Evolutionary conservation across 2,113 vertebrate species (phyloP).

Genomic region (Miniopterus natalensis): DNA sequence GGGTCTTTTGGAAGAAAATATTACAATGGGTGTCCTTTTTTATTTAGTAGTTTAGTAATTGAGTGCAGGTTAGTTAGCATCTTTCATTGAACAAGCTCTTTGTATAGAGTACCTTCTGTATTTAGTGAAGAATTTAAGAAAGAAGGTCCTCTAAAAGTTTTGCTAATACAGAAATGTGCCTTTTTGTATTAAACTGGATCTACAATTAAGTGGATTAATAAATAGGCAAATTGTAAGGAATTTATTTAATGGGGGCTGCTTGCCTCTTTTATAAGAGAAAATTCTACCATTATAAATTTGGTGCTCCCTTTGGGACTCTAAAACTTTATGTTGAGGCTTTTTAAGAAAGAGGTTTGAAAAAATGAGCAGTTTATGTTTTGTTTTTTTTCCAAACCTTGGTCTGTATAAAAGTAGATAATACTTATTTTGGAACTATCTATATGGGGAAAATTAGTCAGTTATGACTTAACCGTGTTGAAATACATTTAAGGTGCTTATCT

Average conservation of each 20-base stretch:
- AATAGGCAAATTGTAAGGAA: background rate
- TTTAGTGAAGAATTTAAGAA: slow-evolving; percentile 24
- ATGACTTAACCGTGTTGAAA: background rate
- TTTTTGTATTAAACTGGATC: slow-evolving; percentile 2
- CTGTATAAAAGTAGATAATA: background rate
- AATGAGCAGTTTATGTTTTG: slow-evolving; percentile 6
- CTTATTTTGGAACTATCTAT: background rate
- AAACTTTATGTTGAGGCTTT: slow-evolving; percentile 35
- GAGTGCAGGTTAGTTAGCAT: background rate
- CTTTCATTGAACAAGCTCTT: background rate
- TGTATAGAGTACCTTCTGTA: background rate
- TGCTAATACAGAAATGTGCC: background rate
- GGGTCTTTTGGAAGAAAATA: background rate
- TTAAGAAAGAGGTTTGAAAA: slow-evolving; percentile 50
- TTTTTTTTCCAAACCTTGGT: slow-evolving; percentile 32
- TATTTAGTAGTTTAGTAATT: slow-evolving; percentile 29
- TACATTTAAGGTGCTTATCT: background rate
- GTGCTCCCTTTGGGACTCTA: background rate
- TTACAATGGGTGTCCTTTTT: slow-evolving; percentile 22
- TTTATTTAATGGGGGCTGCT: background rate
- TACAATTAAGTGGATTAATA: slow-evolving; percentile 34
- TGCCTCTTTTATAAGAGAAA: slow-evolving; percentile 52
- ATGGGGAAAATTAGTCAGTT: slow-evolving; percentile 14
- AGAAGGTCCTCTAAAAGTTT: slow-evolving; percentile 4
- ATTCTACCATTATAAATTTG: slow-evolving; percentile 6